phyloP scores from a whole-genome alignment of 2,888 invertebrate genomes.

The Cheilosia variabilis region DNA sequence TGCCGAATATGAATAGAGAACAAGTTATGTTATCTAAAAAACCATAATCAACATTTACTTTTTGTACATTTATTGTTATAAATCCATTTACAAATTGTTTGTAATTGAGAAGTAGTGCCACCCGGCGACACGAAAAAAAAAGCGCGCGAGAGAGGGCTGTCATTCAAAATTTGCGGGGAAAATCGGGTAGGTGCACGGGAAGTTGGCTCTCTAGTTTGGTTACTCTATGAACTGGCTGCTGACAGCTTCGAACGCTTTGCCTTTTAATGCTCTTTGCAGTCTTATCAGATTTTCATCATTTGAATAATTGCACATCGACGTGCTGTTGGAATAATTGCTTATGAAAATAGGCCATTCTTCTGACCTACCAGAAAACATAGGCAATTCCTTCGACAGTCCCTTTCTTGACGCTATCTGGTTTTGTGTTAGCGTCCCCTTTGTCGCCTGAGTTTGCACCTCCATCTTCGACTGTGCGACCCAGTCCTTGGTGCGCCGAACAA shows the following conservation, averaged over 20 bases:
- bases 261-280: slow-evolving; percentile 16
- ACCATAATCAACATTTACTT: no score
- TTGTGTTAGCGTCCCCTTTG: not conserved
- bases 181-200: no score
- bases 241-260: slow-evolving; percentile 45
- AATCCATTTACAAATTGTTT: no score
- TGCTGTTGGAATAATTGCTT: slow-evolving; percentile 41
- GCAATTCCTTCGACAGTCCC: not conserved
- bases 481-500: not conserved
- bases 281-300: slow-evolving; percentile 33
- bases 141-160: no score
- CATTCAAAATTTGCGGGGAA: no score
- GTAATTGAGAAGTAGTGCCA: no score
- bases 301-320: slow-evolving; percentile 46
- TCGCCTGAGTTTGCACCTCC: not conserved
- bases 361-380: not conserved
- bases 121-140: no score
- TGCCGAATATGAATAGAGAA: no score
- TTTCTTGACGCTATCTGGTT: slow-evolving; percentile 48
- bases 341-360: slow-evolving; percentile 9
- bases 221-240: slow-evolving; percentile 50
- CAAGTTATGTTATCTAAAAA: no score
- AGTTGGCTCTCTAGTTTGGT: no score
- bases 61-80: no score
- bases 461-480: slow-evolving; percentile 3